Base-by-base conservation (phyloP, 1,140 invertebrate species). In the Conopomorpha cramerella region DNA sequence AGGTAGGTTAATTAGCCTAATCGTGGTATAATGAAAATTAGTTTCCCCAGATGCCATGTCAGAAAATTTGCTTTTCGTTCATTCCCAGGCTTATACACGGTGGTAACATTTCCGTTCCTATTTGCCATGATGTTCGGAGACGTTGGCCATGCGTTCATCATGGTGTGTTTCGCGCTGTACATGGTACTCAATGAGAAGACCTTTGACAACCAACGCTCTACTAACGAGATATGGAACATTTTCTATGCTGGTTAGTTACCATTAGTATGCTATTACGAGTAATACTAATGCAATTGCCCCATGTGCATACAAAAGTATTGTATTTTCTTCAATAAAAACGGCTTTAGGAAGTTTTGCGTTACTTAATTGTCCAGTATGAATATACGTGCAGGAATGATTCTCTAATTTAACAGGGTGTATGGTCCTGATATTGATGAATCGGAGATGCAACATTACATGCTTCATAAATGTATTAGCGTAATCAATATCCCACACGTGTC, bases 101-200 rank as follows among this genome's bases (percentile, higher is more conserved):
- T 95, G 52, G 95, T 99, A 36, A 96, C 95, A 0, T 99, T 99
- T 77, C 96, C 96, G 15, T 99, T 99, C 80, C 72, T 99, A 27
- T 99, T 99, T 78, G 93, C 91, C 37, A 86, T 98, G 48, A 99
- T 99, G 96, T 99, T 99, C 76, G 96, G 96, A 30, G 96, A 99
- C 74, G 74, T 89, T 49, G 96, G 96, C 1, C 96, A 99, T 66
- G 96, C 93, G 13, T 11, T 86, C 1, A 87, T 95, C 30, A 84
- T 95, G 81, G 68, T 86, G 1, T 17, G 86, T 0, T 91, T 92
- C 50, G 91, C 85, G 1, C 62, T 78, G 0, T 95, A 81, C 78
- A 86, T 96, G 84, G 85, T 92, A 15, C 47, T 87, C 3, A 85
- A 82, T 33, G 93, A 96, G 59, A 87, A 90, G 35, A 84, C 82